Percentiles rank a stretch among this genome's conserved stretches.
These are phyloP conservation scores for Pteruthius melanotis DNA, from an alignment of 2,113 vertebrate species.

Conservation along the genomic window DNA sequence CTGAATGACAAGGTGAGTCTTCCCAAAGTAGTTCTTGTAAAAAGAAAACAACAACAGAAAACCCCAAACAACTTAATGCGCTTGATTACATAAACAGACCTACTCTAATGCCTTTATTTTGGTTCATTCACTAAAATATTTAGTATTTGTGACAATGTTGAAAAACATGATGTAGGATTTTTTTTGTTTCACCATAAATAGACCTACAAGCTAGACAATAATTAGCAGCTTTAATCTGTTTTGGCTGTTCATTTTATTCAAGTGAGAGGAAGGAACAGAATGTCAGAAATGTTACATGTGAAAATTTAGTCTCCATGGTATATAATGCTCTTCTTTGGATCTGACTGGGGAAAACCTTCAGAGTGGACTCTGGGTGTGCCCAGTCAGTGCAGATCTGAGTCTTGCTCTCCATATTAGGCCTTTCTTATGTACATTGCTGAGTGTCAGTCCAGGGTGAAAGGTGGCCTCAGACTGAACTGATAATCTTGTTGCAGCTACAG, in stretches of 20 bases:
- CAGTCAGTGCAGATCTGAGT: background rate
- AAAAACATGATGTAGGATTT: background rate
- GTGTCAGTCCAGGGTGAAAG: background rate
- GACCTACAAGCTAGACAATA: background rate
- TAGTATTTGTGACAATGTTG: background rate
- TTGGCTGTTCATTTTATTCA: background rate
- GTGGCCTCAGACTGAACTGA: background rate
- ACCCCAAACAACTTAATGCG: background rate
- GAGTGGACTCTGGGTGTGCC: background rate
- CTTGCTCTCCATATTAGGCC: background rate
- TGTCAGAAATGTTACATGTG: background rate
- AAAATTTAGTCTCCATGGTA: background rate
- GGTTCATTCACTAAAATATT: background rate
- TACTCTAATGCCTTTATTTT: background rate
- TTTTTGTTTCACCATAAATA: background rate
- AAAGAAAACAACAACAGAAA: background rate
- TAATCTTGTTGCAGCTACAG: background rate
- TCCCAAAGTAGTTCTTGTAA: background rate
- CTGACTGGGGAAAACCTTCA: background rate
- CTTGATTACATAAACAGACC: background rate
- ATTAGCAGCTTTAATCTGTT: background rate
- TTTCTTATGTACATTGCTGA: background rate
- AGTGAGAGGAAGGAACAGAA: background rate
- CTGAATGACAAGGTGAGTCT: conserved; percentile 69
- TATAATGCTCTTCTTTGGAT: background rate